These are phyloP conservation scores for Cydia splendana DNA, from an alignment of 1,140 invertebrate species.

Conservation along the genomic window DNA sequence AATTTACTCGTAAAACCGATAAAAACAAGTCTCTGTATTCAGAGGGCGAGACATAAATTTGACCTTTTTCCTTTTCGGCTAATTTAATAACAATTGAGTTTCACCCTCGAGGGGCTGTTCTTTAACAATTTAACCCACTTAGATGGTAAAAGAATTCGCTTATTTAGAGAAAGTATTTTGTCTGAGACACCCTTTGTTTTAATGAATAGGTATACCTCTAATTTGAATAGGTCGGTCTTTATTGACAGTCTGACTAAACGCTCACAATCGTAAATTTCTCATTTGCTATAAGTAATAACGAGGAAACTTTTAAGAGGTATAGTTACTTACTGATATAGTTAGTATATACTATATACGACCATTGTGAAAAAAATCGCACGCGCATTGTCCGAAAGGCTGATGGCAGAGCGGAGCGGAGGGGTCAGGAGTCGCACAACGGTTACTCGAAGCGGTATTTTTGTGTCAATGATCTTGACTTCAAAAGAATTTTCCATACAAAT, in stretches of 20 bases:
- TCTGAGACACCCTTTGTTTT: conserved; percentile 6
- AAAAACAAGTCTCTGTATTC: neutral
- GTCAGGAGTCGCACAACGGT: conserved; percentile 57
- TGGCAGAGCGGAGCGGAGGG: conserved; percentile 44
- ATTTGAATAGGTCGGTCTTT: neutral
- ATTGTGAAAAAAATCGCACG: conserved; percentile 32
- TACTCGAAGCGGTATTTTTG: conserved; percentile 43
- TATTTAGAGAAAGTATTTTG: conserved; percentile 22
- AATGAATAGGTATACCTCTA: neutral
- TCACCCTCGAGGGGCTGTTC: neutral
- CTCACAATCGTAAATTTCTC: conserved; percentile 20
- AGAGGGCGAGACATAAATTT: neutral
- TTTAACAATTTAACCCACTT: conserved; percentile 7
- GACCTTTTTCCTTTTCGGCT: neutral
- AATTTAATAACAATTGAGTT: conserved; percentile 13
- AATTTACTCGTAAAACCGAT: neutral
- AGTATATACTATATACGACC: no score
- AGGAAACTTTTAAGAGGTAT: conserved; percentile 9
- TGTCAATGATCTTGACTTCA: conserved; percentile 53
- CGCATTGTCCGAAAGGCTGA: conserved; percentile 47
- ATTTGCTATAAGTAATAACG: neutral
- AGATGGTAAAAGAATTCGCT: no score
- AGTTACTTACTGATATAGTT: neutral
- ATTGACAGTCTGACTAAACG: neutral
- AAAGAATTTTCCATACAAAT: conserved; percentile 39